Percentiles rank a stretch among this genome's conserved stretches.
Evolutionary conservation across 2,113 vertebrate species (phyloP).

Genomic region (Podarcis raffonei): DNA sequence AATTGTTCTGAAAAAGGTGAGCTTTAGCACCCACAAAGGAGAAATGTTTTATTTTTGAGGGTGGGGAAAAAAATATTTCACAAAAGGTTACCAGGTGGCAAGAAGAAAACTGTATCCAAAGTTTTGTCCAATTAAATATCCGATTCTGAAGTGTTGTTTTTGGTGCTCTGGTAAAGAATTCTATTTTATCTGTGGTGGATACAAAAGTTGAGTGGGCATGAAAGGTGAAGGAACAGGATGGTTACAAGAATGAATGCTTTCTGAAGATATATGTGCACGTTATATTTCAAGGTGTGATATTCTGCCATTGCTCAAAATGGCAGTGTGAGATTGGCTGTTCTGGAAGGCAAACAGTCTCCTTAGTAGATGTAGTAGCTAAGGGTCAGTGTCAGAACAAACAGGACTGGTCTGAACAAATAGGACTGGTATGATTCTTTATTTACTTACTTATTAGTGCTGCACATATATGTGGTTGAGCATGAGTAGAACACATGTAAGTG

Average conservation of each 20-base stretch:
- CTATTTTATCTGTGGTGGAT: background rate
- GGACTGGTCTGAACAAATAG: background rate
- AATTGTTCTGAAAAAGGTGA: background rate
- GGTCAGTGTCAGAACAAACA: background rate
- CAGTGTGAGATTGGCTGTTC: background rate
- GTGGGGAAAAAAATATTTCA: background rate
- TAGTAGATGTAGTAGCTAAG: background rate
- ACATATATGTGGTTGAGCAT: too few relatives aligned
- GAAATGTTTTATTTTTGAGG: background rate
- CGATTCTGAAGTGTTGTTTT: background rate
- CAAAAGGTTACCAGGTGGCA: conserved; percentile 18
- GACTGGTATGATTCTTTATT: background rate
- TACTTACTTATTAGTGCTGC: too few relatives aligned
- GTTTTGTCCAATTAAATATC: background rate
- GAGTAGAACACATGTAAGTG: too few relatives aligned
- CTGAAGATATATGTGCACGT: background rate
- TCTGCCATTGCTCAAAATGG: background rate
- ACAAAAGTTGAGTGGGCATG: background rate
- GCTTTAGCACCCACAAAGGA: background rate
- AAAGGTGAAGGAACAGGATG: background rate
- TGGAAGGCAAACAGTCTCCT: background rate
- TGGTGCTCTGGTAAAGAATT: background rate
- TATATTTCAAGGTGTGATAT: background rate
- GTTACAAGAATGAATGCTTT: background rate
- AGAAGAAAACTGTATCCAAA: background rate